Base-by-base conservation (phyloP, 2,797 vertebrate species). In the Etheostoma perlongum region DNA sequence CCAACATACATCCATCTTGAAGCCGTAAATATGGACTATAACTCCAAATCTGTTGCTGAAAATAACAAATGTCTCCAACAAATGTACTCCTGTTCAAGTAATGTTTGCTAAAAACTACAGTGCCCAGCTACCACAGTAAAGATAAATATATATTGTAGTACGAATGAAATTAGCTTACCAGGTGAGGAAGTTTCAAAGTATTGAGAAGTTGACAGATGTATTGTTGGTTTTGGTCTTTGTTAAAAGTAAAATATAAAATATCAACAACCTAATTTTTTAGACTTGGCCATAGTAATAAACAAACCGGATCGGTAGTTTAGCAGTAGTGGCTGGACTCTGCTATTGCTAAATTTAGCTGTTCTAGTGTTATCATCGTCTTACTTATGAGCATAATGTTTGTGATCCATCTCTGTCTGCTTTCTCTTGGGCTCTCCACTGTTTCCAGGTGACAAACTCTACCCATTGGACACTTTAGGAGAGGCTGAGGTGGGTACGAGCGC, bases 361-460 rank as follows among this genome's bases (percentile, higher is more conserved):
- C 49, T 18, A 4, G 6, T 23, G 25, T 51, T 66, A 71, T 72
- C 6, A 36, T 62, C 30, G 14, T 59, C 27, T 21, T 25, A 27
- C 2, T 23, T 2, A 15, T n/a, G 47, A 52, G 16, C 12, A 3
- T 21, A 7, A 54, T 13, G 5, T 67, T n/a, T 3, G 6, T 9
- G 47, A 33, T 13, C 1, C 13, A 21, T 33, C 58, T 59, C 25
- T 47, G 2, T 72, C 14, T 62, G 8, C 5, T 54, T 42, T 40
- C 6, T 33, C 6, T 21, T 7, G n/a, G 58, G 15, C n/a, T 58
- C 19, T 70, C 19, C 13, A 4, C n/a, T 75, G 25, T 49, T 48
- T 67, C 19, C 62, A 94, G 94, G 94, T 48, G 94, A 94, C 78
- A 72, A 64, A 66, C 62, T 78, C 19, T 93, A 94, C 76, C 91